These are phyloP conservation scores for Tenthredo mesomela DNA, from an alignment of 2,888 invertebrate genomes.

Conservation along the genomic window DNA sequence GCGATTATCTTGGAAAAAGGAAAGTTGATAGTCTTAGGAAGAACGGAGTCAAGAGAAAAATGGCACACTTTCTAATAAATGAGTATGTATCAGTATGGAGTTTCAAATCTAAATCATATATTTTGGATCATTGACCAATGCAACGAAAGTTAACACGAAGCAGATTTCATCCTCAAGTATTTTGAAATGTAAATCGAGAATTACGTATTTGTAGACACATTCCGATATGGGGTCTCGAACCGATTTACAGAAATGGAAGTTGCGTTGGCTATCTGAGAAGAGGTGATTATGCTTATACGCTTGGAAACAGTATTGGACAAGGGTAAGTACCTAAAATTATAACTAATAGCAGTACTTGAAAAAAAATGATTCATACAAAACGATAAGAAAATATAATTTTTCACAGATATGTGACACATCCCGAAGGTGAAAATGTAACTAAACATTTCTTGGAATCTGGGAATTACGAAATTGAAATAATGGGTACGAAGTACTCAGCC, in stretches of 20 bases:
- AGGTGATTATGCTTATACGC: slow-evolving; percentile 87
- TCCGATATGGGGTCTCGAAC: slow-evolving; percentile 92
- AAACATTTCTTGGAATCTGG: slow-evolving; percentile 85
- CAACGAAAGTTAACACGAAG: slow-evolving; percentile 14
- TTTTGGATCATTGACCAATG: not conserved
- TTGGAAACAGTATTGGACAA: slow-evolving; percentile 82
- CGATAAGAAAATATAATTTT: slow-evolving; percentile 79
- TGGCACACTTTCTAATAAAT: slow-evolving; percentile 86
- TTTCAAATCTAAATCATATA: slow-evolving; percentile 67
- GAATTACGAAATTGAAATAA: slow-evolving; percentile 88
- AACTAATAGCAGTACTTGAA: not conserved
- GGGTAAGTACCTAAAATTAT: slow-evolving; percentile 77
- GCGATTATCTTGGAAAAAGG: slow-evolving; percentile 89
- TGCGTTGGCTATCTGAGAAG: slow-evolving; percentile 90
- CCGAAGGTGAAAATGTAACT: slow-evolving; percentile 82
- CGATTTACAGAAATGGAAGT: slow-evolving; percentile 88
- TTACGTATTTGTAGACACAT: slow-evolving; percentile 76
- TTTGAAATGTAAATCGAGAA: slow-evolving; percentile 10
- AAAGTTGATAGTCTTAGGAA: slow-evolving; percentile 83
- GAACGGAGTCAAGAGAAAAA: slow-evolving; percentile 86
- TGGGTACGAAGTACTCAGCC: slow-evolving; percentile 87
- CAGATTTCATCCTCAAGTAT: not conserved
- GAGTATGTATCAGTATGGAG: slow-evolving; percentile 80
- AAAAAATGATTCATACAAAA: slow-evolving; percentile 71
- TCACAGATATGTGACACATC: slow-evolving; percentile 80